Percentiles rank a stretch among this genome's conserved stretches.
Evolutionary conservation across 2,888 invertebrate genomes (phyloP).

Genomic region (Drosophila quinaria): DNA sequence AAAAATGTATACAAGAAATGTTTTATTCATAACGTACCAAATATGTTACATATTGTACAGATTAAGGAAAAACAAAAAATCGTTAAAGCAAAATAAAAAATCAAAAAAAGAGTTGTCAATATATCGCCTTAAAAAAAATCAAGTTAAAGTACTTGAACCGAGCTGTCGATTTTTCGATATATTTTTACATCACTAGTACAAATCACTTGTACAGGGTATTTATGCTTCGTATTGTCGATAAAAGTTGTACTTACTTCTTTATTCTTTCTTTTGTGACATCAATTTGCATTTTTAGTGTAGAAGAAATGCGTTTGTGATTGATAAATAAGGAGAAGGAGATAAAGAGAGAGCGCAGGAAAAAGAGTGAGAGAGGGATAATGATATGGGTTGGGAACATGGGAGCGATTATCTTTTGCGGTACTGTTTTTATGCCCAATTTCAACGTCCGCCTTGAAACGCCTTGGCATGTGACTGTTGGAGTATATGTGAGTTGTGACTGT

Average conservation of each 20-base stretch:
- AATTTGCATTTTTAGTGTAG: constrained; percentile 73
- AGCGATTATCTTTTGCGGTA: constrained; percentile 73
- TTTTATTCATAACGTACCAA: too few species aligned
- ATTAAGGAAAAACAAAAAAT: too few species aligned
- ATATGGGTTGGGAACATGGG: constrained; percentile 42
- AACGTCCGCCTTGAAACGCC: constrained; percentile 77
- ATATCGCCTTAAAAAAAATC: too few species aligned
- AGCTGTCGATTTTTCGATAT: too few species aligned
- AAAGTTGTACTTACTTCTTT: constrained; percentile 11
- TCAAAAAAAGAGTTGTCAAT: too few species aligned
- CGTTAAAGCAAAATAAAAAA: too few species aligned
- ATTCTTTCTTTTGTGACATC: constrained; percentile 40
- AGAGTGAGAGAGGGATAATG: background rate
- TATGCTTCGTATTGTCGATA: background rate
- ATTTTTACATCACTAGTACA: too few species aligned
- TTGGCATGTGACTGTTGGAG: constrained; percentile 64
- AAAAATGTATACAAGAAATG: too few species aligned
- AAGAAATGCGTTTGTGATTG: constrained; percentile 74
- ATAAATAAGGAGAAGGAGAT: constrained; percentile 35
- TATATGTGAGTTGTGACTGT: constrained; percentile 14
- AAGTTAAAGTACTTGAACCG: too few species aligned
- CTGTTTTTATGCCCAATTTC: constrained; percentile 75
- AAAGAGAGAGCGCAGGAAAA: constrained; percentile 2
- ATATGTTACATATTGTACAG: too few species aligned
- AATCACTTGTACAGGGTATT: background rate